phyloP scores from a whole-genome alignment of 2,113 vertebrate genomes.

The Bungarus multicinctus region DNA sequence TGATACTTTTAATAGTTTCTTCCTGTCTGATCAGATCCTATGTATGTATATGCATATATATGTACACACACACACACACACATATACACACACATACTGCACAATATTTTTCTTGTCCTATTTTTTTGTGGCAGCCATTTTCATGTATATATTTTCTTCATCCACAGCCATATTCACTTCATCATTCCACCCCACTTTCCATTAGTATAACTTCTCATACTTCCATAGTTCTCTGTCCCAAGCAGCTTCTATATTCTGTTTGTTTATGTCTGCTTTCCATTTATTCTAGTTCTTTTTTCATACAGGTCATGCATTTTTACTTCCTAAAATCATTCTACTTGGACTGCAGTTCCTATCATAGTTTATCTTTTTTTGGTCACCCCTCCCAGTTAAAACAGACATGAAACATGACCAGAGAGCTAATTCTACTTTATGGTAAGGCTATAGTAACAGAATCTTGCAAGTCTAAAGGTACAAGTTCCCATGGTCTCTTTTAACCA shows the following conservation, averaged over 20 bases:
- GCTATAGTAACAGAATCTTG: neutral
- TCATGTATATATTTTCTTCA: neutral
- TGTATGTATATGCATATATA: no score
- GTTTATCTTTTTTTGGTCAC: neutral
- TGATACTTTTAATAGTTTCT: neutral
- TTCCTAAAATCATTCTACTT: neutral
- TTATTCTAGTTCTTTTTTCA: neutral
- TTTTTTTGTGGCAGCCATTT: neutral
- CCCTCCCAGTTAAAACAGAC: neutral
- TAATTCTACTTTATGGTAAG: neutral
- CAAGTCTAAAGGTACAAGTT: neutral
- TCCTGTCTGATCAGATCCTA: neutral
- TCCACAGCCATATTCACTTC: neutral
- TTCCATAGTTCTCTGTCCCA: neutral
- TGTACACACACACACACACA: no score
- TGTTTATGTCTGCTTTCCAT: neutral
- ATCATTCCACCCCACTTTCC: neutral
- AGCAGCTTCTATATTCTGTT: neutral
- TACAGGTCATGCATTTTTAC: neutral
- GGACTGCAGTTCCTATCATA: neutral
- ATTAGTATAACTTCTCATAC: neutral
- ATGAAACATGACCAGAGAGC: neutral
- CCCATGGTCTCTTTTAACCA: no score
- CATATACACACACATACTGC: neutral
- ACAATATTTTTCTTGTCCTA: neutral